Percentiles rank a stretch among this genome's conserved stretches.
Conservation (phyloP, 1,140 invertebrate genomes). For the Bombus polaris region DNA sequence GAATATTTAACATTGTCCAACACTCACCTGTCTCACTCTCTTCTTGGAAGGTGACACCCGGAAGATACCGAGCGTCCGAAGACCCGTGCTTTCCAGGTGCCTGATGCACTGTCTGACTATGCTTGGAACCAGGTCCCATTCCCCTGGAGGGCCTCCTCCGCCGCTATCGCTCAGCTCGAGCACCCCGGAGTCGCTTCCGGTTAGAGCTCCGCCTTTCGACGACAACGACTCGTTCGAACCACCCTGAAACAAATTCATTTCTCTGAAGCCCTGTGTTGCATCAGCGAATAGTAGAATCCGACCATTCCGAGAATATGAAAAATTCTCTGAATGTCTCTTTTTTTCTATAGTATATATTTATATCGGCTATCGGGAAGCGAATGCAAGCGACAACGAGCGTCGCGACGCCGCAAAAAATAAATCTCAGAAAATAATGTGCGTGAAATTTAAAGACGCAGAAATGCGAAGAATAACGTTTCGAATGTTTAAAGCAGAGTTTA, state of each 20-base stretch:
- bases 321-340: no score
- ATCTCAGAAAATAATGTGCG: no score
- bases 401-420: no score
- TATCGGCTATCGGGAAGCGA: no score
- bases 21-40: conserved; percentile 91
- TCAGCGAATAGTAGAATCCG: not conserved
- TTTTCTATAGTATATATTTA: no score
- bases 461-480: no score
- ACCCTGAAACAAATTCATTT: conserved; percentile 80
- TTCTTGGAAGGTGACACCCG: conserved; percentile 95
- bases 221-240: conserved; percentile 88
- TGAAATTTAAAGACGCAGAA: no score
- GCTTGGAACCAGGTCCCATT: conserved; percentile 85
- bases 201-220: conserved; percentile 83
- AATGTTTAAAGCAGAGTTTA: no score
- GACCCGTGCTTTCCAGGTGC: conserved; percentile 90
- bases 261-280: not conserved
- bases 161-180: conserved; percentile 81
- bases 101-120: conserved; percentile 91
- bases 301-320: not conserved
- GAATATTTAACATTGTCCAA: not conserved
- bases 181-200: conserved; percentile 84
- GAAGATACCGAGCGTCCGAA: conserved; percentile 94
- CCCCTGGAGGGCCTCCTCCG: conserved; percentile 77
- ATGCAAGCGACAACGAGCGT: no score